phyloP scores from a whole-genome alignment of 2,797 vertebrate genomes.

The Chaunax sp. region DNA sequence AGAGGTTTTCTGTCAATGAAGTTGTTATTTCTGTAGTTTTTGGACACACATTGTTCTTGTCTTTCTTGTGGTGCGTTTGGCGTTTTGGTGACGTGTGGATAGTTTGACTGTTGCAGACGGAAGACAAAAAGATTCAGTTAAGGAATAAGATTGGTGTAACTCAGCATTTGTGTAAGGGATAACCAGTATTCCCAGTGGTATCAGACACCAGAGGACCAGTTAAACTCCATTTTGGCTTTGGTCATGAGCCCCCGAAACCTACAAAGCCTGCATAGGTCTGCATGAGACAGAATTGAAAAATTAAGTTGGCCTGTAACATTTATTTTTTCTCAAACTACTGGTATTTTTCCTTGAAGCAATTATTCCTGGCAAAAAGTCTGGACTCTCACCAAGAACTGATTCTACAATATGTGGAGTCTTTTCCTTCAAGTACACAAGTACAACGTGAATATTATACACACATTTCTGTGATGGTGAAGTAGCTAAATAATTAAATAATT shows the following conservation, averaged over 20 bases:
- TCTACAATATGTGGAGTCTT: neutral
- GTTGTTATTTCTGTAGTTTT: constrained; percentile 19
- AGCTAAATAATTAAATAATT: too few relatives aligned
- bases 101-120: constrained; percentile 18
- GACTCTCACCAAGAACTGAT: neutral
- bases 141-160: neutral
- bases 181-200: neutral
- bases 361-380: neutral
- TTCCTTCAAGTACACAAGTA: neutral
- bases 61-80: constrained; percentile 13
- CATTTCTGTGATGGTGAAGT: neutral
- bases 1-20: too few relatives aligned
- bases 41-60: neutral
- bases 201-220: neutral
- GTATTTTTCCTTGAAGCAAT: neutral
- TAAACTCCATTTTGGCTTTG: neutral
- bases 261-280: neutral
- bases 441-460: neutral
- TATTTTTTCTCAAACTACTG: neutral
- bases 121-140: constrained; percentile 10
- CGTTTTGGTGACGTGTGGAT: constrained; percentile 24
- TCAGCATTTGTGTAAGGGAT: neutral
- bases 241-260: neutral
- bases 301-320: neutral
- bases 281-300: neutral